phyloP scores from a whole-genome alignment of 2,888 invertebrate species.

The Danaus chrysippus region DNA sequence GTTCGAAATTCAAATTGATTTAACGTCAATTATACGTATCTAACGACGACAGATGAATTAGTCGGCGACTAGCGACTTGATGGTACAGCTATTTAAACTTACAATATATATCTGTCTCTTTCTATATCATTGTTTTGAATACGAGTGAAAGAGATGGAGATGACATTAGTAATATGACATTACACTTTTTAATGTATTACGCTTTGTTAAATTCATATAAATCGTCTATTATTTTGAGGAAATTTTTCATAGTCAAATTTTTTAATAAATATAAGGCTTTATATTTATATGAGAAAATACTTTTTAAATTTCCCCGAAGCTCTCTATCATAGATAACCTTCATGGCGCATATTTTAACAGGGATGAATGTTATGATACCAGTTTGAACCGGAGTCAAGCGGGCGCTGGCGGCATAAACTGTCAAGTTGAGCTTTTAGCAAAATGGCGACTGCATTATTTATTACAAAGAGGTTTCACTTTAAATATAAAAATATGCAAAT shows the following conservation, averaged over 20 bases:
- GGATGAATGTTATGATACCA: conserved; percentile 19
- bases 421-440: conserved; percentile 29
- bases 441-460: conserved; percentile 27
- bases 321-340: neutral
- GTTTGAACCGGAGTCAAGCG: conserved; percentile 30
- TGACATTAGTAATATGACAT: no score
- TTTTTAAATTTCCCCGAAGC: neutral
- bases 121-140: neutral
- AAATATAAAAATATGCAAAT: conserved; percentile 6
- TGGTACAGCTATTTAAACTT: conserved; percentile 11
- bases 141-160: no score
- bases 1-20: conserved; percentile 44
- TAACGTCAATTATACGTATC: conserved; percentile 50
- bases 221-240: no score
- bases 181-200: no score
- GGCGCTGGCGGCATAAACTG: conserved; percentile 18
- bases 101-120: conserved; percentile 1
- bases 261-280: no score
- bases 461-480: conserved; percentile 14
- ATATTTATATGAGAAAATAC: neutral
- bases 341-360: neutral
- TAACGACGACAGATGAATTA: conserved; percentile 49
- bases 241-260: no score
- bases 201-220: no score
- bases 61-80: conserved; percentile 28